phyloP scores from a whole-genome alignment of 2,888 invertebrate genomes.

The Bugulina stolonifera region DNA sequence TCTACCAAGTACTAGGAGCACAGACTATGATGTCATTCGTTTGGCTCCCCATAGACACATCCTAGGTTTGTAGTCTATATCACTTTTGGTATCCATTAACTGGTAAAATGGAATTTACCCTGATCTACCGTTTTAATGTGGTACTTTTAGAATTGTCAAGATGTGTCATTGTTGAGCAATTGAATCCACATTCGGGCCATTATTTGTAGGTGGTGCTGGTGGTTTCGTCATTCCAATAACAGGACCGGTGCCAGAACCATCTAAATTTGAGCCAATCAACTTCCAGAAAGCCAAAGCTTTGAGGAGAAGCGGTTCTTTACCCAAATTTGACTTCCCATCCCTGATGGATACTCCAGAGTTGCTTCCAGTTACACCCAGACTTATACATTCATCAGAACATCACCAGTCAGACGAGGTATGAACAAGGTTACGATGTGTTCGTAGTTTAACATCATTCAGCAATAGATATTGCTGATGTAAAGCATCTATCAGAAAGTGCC shows the following conservation, averaged over 20 bases:
- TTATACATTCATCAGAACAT: constrained; percentile 3
- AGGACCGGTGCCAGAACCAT: constrained; percentile 20
- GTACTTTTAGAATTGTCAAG: no score
- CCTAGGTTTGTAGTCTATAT: no score
- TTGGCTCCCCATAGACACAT: constrained; percentile 19
- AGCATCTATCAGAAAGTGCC: no score
- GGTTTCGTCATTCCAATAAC: not conserved
- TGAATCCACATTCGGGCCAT: no score
- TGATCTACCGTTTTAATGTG: no score
- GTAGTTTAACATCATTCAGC: no score
- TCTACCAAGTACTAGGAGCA: not conserved
- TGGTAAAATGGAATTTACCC: no score
- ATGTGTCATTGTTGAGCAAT: no score
- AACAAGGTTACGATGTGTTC: no score
- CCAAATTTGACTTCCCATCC: constrained; percentile 26
- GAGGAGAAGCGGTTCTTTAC: constrained; percentile 1
- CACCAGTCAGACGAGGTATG: not conserved
- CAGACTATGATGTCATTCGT: constrained; percentile 8
- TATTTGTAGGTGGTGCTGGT: not conserved
- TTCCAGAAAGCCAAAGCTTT: constrained; percentile 19
- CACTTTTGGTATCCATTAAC: no score
- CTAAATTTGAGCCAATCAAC: constrained; percentile 27
- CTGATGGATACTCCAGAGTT: constrained; percentile 25
- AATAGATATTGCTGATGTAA: no score
- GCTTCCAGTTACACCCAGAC: constrained; percentile 20